A percentile compares a stretch with the other conserved stretches of the same genome.
Evolutionary conservation across 64 coral and sea anemone species (phyloP).

Genomic region (Montipora sp.): DNA sequence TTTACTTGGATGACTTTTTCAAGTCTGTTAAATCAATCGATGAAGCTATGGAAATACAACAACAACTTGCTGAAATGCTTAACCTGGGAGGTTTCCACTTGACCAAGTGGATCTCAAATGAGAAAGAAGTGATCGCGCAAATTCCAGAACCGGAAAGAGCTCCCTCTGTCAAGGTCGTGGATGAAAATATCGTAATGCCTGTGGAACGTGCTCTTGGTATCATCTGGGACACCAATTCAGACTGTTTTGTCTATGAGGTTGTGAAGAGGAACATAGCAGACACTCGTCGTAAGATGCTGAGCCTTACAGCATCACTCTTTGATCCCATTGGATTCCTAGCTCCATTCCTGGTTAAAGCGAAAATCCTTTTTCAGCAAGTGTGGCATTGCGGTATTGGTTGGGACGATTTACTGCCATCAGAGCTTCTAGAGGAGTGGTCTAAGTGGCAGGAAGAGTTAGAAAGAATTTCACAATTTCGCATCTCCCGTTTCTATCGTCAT

Average conservation of each 20-base stretch:
- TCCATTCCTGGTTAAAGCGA: constrained; percentile 30
- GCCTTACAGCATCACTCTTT: constrained; percentile 26
- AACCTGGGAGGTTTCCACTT: no score
- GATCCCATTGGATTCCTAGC: constrained; percentile 35
- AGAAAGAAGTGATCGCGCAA: no score
- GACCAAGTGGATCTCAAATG: no score
- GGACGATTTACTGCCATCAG: constrained; percentile 17
- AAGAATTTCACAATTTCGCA: constrained; percentile 2
- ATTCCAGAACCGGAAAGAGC: neutral
- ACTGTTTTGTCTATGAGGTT: constrained; percentile 34
- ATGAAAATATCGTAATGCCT: constrained; percentile 16
- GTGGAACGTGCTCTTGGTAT: constrained; percentile 31
- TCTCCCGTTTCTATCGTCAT: constrained; percentile 20
- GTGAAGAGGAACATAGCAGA: no score
- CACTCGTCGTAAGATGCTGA: neutral
- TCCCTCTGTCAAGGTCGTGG: constrained; percentile 5
- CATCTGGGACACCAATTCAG: constrained; percentile 6
- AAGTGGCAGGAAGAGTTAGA: constrained; percentile 3
- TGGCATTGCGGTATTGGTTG: constrained; percentile 19
- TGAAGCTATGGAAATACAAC: no score
- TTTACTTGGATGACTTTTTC: neutral
- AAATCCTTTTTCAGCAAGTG: constrained; percentile 14
- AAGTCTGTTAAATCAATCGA: no score
- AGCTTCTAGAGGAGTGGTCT: constrained; percentile 21
- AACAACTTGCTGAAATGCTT: no score